Percentiles rank a stretch among this genome's conserved stretches.
These are phyloP conservation scores for Phoeniculus purpureus DNA, from an alignment of 2,797 vertebrate genomes.

Conservation along the genomic window DNA sequence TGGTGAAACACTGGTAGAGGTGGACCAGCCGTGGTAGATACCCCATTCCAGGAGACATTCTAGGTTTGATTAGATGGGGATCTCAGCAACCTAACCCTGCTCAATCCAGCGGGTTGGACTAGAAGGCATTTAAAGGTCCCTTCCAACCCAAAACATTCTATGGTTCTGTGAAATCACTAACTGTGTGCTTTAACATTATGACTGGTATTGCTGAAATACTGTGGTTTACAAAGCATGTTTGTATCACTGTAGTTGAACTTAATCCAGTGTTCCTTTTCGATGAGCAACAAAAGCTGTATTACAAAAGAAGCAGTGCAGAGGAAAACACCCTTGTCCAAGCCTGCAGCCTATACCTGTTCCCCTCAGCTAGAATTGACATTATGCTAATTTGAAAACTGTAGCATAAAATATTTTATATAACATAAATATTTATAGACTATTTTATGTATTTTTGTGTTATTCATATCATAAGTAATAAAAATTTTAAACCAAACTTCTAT, in stretches of 20 bases:
- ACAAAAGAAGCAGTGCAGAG: slow-evolving; percentile 1
- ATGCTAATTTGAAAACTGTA: neutral
- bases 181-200: neutral
- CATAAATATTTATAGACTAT: too few species aligned
- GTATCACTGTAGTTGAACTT: neutral
- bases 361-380: slow-evolving; percentile 46
- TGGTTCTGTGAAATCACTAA: neutral
- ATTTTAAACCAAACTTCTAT: neutral
- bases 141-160: too few species aligned
- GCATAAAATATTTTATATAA: neutral
- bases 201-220: neutral
- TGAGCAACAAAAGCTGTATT: neutral
- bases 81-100: too few species aligned
- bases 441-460: too few species aligned
- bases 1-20: too few species aligned
- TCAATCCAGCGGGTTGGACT: too few species aligned
- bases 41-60: too few species aligned
- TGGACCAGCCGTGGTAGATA: too few species aligned
- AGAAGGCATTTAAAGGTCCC: too few species aligned
- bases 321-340: neutral
- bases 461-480: neutral
- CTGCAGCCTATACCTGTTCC: slow-evolving; percentile 10
- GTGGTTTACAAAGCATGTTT: neutral
- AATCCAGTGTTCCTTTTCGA: neutral
- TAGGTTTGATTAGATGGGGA: too few species aligned